Base-by-base conservation (phyloP, 2,113 vertebrate species). In the Spea multiplicata region DNA sequence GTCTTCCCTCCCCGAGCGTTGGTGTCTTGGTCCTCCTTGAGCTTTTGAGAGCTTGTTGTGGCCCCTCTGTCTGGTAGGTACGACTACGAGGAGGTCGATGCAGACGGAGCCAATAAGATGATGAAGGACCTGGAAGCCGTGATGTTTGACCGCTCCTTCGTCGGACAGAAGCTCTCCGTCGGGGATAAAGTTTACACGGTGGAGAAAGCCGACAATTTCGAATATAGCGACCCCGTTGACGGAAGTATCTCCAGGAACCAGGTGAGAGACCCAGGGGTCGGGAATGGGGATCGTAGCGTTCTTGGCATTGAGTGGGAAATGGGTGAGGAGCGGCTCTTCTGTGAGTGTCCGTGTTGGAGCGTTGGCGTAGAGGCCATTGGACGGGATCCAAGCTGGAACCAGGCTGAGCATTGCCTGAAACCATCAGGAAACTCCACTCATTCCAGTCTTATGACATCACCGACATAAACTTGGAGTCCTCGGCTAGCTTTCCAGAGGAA, bases 31-130 rank as follows among this genome's bases (percentile, higher is more conserved):
- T 52, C 50, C 50, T 12, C 12, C 45, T 12, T 8, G 3, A 14
- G n/a, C 17, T 8, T 9, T n/a, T 16, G 4, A 30, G 62, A 16
- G 16, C 17, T 9, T 12, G 10, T 30, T 8, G 44, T 17, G 44
- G 6, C 10, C 16, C 6, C n/a, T 14, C 44, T 61, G 44, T 84
- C 55, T 78, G 82, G 69, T 79, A 99, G 97, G 81, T 99, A 99
- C 0, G 98, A 99, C 86, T 99, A 99, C 0, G 98, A 99, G 84
- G 98, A 99, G 85, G 98, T 98, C 12, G 96, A 97, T 67, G 94
- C 96, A 0, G 97, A 96, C 0, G 91, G 93, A 1, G 97, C 97
- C 14, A 95, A 89, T 88, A 97, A 94, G 83, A 98, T 98, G 96
- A 97, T 99, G 88, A 96, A 94, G 78, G 94, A 94, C 73, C 86